Base-by-base conservation (phyloP, 2,888 invertebrate species). In the Caenorhabditis doughertyi region DNA sequence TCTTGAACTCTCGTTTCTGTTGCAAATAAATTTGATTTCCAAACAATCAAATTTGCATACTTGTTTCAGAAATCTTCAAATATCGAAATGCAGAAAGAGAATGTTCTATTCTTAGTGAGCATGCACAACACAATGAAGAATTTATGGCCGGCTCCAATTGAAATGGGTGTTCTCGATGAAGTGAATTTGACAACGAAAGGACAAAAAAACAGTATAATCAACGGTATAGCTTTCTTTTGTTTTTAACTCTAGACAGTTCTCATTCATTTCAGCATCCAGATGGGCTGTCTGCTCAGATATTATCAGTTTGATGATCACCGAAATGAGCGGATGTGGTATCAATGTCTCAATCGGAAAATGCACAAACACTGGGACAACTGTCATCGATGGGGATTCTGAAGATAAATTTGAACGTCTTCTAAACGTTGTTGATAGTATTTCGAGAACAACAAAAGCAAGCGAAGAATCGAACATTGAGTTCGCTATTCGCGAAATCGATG, bases 141-240 rank as follows among this genome's bases (percentile, higher is more conserved):
- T 2, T 35, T 76, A 16, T 35, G 49, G 42, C 76, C 76, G 13
- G 51, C 76, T 2, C 76, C 76, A 11, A 53, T 76, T 18, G 76
- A 76, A 35, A 76, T 68, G 67, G 60, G 42, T 18, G 0, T n/a
- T 13, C 51, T 58, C 18, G 76, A 76, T 27, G 76, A 68, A 13
- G 58, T 32, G 18, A 55, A 2, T 16, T 13, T 35, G n/a, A 7
- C 21, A 1, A 16, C 58, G 18, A 23, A 47, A 11, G 5, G n/a
- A n/a, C 29, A 49, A 16, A 70, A 44, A 13, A 16, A 11, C 13
- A 5, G n/a, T 11, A 8, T 8, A 53, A 47, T 32, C 16, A 29
- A 29, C 29, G 56, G 53, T 73, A 39, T 13, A 9, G 9, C 16
- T 2, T 9, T 16, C 9, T 13, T 29, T 9, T 27, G 7, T 27